Base-by-base conservation (phyloP, 2,888 invertebrate species). In the Perithous albicinctus region DNA sequence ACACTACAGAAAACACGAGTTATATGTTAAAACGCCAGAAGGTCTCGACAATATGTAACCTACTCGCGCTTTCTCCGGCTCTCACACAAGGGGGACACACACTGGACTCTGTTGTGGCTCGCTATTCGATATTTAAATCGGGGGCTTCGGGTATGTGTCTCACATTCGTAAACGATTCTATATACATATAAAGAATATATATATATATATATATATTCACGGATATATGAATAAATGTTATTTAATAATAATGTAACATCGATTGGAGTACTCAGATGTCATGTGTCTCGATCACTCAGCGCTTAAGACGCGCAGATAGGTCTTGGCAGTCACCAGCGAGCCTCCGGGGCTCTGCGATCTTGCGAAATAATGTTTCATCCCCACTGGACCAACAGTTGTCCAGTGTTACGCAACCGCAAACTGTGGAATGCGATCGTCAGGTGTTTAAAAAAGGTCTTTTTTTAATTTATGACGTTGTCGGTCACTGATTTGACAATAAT, bases 21-120 rank as follows among this genome's bases (percentile, higher is more conserved):
- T 51, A 35, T 63, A 63, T 35, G 48, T 43, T 63, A 63, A 35
- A 73, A 63, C 67, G 80, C 77, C 77, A 61, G 54, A 67, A 77
- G 72, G 61, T 80, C 63, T 73, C 51, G 67, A 73, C 54, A 35
- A 77, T 80, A 77, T 73, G 77, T 73, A 73, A 80, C 67, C 70
- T 46, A 63, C 35, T 76, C 51, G 66, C 64, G 61, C 80, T 80
- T 76, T 80, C 80, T 67, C 80, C 73, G 67, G 43, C 80, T 80
- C 72, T 80, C 67, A 35, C 61, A 66, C 41, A 35, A 23, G 15
- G 7, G 56, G 51, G n/a, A 29, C 61, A 38, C 48, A 38, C 64
- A 29, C 32, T 18, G 46, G 29, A 48, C 48, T 12, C 61, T 32
- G 20, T 51, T 20, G 12, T 67, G 12, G 35, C 51, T 20, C 35